Conservation (phyloP, 2,113 vertebrate genomes). For the Elephantulus edwardii region DNA sequence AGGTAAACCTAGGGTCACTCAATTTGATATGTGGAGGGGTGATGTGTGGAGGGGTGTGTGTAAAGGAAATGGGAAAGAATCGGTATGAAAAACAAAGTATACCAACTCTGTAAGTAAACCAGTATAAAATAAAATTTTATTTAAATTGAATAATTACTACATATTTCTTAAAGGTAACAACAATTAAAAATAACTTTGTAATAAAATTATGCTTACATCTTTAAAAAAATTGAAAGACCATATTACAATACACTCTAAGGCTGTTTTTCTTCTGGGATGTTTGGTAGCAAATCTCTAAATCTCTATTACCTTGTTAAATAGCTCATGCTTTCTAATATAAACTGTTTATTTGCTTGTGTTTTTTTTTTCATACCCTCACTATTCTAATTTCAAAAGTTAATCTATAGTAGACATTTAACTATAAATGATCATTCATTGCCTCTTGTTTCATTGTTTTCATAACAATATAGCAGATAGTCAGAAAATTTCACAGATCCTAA, state of each 20-base stretch:
- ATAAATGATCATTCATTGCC: background rate
- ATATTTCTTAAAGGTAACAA: too few relatives aligned
- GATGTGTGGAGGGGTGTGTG: too few relatives aligned
- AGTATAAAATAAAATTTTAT: too few relatives aligned
- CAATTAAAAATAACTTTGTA: too few relatives aligned
- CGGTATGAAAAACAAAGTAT: too few relatives aligned
- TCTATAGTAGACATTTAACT: background rate
- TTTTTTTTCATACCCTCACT: background rate
- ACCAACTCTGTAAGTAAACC: too few relatives aligned
- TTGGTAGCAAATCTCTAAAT: background rate
- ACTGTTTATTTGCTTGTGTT: background rate
- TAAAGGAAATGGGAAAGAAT: too few relatives aligned
- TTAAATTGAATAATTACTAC: too few relatives aligned
- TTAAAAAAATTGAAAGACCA: background rate
- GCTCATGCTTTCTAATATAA: background rate
- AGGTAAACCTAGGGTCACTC: too few relatives aligned
- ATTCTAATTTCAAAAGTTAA: background rate
- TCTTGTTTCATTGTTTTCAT: background rate
- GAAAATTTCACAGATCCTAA: background rate
- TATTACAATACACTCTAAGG: background rate
- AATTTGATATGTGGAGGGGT: too few relatives aligned
- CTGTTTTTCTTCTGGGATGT: background rate
- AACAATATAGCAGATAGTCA: background rate
- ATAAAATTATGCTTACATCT: background rate
- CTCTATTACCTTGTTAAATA: background rate